A percentile compares a stretch with the other conserved stretches of the same genome.
Evolutionary conservation across 2,113 vertebrate genomes (phyloP).

Genomic region (Otus sunia): DNA sequence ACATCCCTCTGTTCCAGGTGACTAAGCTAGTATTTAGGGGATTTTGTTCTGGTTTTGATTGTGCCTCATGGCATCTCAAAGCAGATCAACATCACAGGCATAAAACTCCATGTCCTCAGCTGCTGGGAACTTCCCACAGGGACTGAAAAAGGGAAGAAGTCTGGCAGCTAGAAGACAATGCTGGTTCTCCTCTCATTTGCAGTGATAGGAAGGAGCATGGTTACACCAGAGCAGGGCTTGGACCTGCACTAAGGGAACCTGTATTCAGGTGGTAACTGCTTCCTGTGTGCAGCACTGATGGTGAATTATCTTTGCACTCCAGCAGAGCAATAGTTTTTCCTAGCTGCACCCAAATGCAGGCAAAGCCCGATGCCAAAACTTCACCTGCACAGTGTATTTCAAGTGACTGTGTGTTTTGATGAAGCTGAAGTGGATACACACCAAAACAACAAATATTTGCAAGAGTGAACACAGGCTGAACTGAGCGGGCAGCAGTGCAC

Average conservation of each 20-base stretch:
- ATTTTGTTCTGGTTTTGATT: not conserved
- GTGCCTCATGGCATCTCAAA: not conserved
- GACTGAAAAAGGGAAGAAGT: not conserved
- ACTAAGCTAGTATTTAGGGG: not conserved
- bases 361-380: not conserved
- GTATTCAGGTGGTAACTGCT: not conserved
- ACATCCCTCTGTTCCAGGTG: not conserved
- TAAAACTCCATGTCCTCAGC: not conserved
- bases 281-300: fast-evolving
- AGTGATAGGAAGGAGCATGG: not conserved
- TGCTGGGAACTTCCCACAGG: not conserved
- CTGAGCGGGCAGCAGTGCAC: not conserved
- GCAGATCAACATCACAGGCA: not conserved
- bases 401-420: not conserved
- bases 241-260: not conserved
- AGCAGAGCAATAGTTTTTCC: not conserved
- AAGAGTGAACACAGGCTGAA: not conserved
- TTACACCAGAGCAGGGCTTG: not conserved
- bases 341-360: not conserved
- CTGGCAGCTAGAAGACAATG: not conserved
- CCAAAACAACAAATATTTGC: not conserved
- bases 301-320: not conserved
- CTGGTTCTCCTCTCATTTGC: not conserved
- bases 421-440: not conserved
- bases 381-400: not conserved